A percentile compares a stretch with the other conserved stretches of the same genome.
phyloP scores from a whole-genome alignment of 2,113 vertebrate species.

The Pycnonotus jocosus region DNA sequence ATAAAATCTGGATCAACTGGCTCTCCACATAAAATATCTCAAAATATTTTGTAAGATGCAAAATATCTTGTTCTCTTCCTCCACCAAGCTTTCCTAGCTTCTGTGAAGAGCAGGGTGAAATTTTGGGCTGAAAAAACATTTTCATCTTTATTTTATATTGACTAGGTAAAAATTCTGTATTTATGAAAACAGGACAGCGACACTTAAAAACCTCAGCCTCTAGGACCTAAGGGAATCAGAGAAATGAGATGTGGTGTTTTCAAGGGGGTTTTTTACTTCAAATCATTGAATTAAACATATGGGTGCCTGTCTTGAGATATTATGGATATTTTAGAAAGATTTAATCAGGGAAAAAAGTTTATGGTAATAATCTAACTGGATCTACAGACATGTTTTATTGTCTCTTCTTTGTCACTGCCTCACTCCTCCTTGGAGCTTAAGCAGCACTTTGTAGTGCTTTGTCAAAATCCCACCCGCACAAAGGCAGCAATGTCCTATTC shows the following conservation, averaged over 20 bases:
- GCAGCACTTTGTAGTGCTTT: not conserved
- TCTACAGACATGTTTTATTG: not conserved
- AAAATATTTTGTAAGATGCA: not conserved
- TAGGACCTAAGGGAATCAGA: not conserved
- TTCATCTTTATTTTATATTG: not conserved
- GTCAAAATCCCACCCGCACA: not conserved
- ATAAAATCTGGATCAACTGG: not conserved
- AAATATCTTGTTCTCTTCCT: not conserved
- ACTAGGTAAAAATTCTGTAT: not conserved
- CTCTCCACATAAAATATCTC: not conserved
- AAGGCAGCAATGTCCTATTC: not conserved
- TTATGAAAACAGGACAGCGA: not conserved
- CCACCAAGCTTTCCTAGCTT: not conserved
- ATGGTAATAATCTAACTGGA: not conserved
- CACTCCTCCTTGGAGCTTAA: not conserved
- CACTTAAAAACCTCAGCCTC: not conserved
- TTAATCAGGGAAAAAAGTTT: not conserved
- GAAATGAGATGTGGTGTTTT: not conserved
- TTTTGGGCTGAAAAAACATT: not conserved
- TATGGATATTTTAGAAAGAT: not conserved
- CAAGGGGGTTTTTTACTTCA: not conserved
- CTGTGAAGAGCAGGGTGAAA: not conserved
- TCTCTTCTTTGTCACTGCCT: not conserved
- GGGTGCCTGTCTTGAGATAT: not conserved
- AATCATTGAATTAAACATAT: not conserved